Evolutionary conservation across 23 tunicate species (phyloP).

Genomic region (Styela plicata): DNA sequence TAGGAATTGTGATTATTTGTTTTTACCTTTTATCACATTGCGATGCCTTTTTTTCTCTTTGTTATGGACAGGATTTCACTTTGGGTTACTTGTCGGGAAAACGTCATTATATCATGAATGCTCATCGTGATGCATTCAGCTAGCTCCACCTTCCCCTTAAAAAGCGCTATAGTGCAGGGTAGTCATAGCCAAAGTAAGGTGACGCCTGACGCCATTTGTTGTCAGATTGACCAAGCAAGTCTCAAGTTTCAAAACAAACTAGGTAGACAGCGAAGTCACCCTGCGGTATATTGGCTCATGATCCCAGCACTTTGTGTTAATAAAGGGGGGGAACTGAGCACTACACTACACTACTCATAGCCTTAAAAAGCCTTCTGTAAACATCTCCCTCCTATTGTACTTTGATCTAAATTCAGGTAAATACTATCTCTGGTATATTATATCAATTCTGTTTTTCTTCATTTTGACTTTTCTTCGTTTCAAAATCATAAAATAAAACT

Average conservation of each 20-base stretch:
- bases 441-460: too few species aligned
- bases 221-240: slow-evolving; percentile 1
- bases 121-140: slow-evolving; percentile 3
- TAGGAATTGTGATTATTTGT: too few species aligned
- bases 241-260: slow-evolving; percentile 24
- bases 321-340: neutral
- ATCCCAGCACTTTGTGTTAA: slow-evolving; percentile 18
- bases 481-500: too few species aligned
- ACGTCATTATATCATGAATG: slow-evolving; percentile 17
- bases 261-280: slow-evolving; percentile 32
- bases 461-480: too few species aligned
- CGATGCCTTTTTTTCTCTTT: slow-evolving; percentile 19
- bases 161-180: slow-evolving; percentile 19
- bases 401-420: slow-evolving; percentile 2
- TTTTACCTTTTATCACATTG: neutral
- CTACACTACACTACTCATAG: neutral
- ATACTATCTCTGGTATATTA: neutral
- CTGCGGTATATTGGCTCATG: slow-evolving; percentile 34
- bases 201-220: neutral
- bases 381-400: slow-evolving; percentile 11
- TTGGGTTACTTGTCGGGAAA: slow-evolving; percentile 35
- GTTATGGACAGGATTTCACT: slow-evolving; percentile 32
- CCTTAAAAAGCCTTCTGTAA: neutral
- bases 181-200: slow-evolving; percentile 34
- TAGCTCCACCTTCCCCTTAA: neutral